These are phyloP conservation scores for Neotoxoptera formosana DNA, from an alignment of 1,140 invertebrate species.

Conservation along the genomic window DNA sequence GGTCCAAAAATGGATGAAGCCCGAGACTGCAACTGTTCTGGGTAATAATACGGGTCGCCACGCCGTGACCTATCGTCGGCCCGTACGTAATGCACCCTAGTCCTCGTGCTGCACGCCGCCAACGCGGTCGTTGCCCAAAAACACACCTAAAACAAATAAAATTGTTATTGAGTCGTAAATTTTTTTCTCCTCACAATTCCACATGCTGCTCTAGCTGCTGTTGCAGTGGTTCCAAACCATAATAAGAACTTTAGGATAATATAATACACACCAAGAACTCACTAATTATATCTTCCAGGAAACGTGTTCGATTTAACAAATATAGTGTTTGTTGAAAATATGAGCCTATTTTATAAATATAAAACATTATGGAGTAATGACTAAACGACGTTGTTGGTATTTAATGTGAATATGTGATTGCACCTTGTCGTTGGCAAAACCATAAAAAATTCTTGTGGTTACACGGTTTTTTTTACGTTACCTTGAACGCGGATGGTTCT, in stretches of 20 bases:
- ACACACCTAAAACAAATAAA: neutral
- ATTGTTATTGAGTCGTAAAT: neutral
- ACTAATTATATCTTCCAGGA: neutral
- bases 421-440: neutral
- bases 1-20: conserved; percentile 18
- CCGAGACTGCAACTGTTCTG: neutral
- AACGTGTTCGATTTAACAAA: neutral
- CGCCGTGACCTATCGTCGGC: neutral
- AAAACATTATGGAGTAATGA: neutral
- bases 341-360: neutral
- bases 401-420: neutral
- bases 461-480: neutral
- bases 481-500: neutral
- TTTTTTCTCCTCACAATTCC: neutral
- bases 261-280: neutral
- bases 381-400: neutral
- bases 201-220: neutral
- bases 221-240: neutral
- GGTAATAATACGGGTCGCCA: neutral
- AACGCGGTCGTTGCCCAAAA: conserved; percentile 25
- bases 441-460: neutral
- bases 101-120: neutral
- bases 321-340: neutral
- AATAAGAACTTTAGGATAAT: neutral
- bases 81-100: neutral